phyloP scores from a whole-genome alignment of 2,797 vertebrate genomes.

The Melanotaenia trifasciata region DNA sequence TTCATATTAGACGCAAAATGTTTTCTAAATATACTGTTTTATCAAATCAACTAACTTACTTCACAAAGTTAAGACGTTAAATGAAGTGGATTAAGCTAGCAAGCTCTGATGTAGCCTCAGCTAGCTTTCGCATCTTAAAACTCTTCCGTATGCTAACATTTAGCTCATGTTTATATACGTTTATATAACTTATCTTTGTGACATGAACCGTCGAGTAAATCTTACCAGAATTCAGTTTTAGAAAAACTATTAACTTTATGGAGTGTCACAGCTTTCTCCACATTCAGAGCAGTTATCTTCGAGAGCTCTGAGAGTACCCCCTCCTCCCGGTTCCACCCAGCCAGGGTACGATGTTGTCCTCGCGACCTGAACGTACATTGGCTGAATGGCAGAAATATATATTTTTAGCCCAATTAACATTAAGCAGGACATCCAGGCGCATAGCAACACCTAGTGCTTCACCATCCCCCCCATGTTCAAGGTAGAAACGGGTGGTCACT shows the following conservation, averaged over 20 bases:
- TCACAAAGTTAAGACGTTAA: conserved; percentile 26
- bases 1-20: background rate
- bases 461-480: background rate
- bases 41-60: background rate
- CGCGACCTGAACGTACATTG: conserved; percentile 57
- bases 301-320: background rate
- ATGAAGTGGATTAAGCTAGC: conserved; percentile 29
- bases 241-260: background rate
- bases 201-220: background rate
- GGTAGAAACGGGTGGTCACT: conserved; percentile 2
- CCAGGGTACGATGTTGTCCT: background rate
- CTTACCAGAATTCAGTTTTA: conserved; percentile 24
- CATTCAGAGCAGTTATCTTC: background rate
- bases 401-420: conserved; percentile 61
- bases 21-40: background rate
- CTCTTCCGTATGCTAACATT: background rate
- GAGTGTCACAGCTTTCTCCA: background rate
- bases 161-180: background rate
- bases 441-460: conserved; percentile 52
- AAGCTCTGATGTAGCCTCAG: background rate
- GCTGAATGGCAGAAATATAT: conserved; percentile 11
- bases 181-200: background rate
- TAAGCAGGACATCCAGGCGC: conserved; percentile 1
- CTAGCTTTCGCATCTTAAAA: background rate
- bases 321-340: background rate